Evolutionary conservation across 2,888 invertebrate genomes (phyloP).

Genomic region (Macroteleia sp.): DNA sequence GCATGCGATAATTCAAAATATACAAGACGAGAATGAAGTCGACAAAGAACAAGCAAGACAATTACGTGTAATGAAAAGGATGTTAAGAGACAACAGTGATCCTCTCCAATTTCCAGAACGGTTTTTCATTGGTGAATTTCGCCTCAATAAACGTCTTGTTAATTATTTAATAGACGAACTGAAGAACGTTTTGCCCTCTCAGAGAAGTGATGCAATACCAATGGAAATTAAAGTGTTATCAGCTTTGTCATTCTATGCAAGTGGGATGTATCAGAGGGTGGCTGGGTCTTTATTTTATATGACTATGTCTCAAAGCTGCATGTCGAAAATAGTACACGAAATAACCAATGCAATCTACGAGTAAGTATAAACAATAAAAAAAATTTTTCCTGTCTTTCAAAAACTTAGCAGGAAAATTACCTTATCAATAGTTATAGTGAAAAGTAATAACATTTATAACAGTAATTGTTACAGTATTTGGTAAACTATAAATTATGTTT

Average conservation of each 20-base stretch:
- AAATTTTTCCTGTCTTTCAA: too few species aligned
- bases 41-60: too few species aligned
- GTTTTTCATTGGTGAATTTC: conserved; percentile 2
- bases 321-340: conserved; percentile 3
- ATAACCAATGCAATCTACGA: conserved; percentile 12
- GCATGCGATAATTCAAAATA: too few species aligned
- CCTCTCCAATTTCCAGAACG: neutral
- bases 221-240: conserved; percentile 8
- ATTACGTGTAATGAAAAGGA: too few species aligned
- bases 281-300: neutral
- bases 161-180: conserved; percentile 3
- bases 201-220: neutral
- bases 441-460: too few species aligned
- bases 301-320: neutral
- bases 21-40: too few species aligned
- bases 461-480: too few species aligned
- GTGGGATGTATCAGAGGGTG: conserved; percentile 5
- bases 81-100: conserved; percentile 5
- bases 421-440: too few species aligned
- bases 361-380: too few species aligned
- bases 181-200: neutral
- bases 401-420: too few species aligned
- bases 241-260: conserved; percentile 16
- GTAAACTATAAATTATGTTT: too few species aligned
- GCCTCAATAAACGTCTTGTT: conserved; percentile 3